phyloP scores from a whole-genome alignment of 30 jellyfish, hydroid and myxozoan species.

The Mastigias papua region DNA sequence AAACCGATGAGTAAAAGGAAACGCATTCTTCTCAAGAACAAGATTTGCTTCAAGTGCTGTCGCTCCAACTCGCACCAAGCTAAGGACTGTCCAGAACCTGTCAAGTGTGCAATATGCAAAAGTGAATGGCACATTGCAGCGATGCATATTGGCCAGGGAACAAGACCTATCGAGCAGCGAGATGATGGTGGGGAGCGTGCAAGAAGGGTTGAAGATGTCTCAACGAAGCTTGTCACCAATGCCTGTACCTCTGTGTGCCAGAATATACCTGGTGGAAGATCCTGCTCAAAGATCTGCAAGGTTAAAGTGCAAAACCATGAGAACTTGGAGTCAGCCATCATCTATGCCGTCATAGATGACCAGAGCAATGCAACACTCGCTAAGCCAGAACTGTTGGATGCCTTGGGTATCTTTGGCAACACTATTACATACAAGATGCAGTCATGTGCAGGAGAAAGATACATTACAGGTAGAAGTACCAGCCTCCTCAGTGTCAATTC shows the following conservation, averaged over 20 bases:
- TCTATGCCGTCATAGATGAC: conserved; percentile 39
- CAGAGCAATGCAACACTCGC: conserved; percentile 51
- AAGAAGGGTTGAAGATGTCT: not conserved
- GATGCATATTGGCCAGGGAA: conserved; percentile 24
- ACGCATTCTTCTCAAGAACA: conserved; percentile 25
- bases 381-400: conserved; percentile 48
- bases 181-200: conserved; percentile 49
- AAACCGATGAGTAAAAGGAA: conserved; percentile 39
- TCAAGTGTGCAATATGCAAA: conserved; percentile 35
- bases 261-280: conserved; percentile 46
- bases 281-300: conserved; percentile 58
- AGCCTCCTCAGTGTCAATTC: conserved; percentile 5
- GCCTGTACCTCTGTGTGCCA: conserved; percentile 50
- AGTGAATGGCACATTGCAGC: conserved; percentile 41
- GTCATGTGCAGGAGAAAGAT: conserved; percentile 27
- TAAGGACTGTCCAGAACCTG: conserved; percentile 11
- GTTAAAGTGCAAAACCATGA: conserved; percentile 26
- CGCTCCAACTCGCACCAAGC: conserved; percentile 35
- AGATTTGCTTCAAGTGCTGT: conserved; percentile 46
- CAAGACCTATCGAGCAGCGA: conserved; percentile 13
- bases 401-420: conserved; percentile 8
- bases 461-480: conserved; percentile 42
- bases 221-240: conserved; percentile 27
- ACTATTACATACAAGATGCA: conserved; percentile 34
- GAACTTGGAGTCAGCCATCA: conserved; percentile 16